Base-by-base conservation (phyloP, 2,888 invertebrate species). In the Andrena bucephala region DNA sequence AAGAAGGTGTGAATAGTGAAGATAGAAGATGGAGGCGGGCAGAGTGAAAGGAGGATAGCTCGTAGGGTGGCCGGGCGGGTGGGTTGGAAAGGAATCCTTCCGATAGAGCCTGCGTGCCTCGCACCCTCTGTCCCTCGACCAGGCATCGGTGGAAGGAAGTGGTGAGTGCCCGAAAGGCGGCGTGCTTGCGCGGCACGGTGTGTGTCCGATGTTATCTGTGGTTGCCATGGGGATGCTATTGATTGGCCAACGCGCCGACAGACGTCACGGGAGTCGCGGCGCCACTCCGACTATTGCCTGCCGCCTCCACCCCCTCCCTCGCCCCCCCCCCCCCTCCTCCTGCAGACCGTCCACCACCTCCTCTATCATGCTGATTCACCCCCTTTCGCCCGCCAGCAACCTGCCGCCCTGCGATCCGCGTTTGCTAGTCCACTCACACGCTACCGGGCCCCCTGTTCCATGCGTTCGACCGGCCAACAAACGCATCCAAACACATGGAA, bases 201-300 rank as follows among this genome's bases (percentile, higher is more conserved):
- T 93, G 92, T 92, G 94, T 94, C 93, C 93, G 94, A 94, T 94
- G 94, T 93, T 94, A 94, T 94, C 94, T 93, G 94, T 93, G 94
- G 94, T 94, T 94, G 93, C 94, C 94, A 94, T 94, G 94, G 94
- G 93, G 92, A 94, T 94, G 92, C 93, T 94, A 94, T 94, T 94
- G 94, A 94, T 94, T 94, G 93, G 93, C 94, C 93, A 90, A 93
- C 93, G 93, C 94, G 93, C 94, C 94, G 93, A 94, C 94, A 94
- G 94, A 94, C 94, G 94, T 94, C 95, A 95, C 95, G 95, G 95
- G 95, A 94, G 94, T 94, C 94, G 94, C 94, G 94, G 94, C 95
- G 94, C 94, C 94, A 94, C 95, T 95, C 94, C 93, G 95, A 94
- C 94, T 95, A 94, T 95, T 95, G 94, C 94, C 94, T 93, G 93